phyloP scores from a whole-genome alignment of 1,140 invertebrate genomes.

The Drosophila virilis region DNA sequence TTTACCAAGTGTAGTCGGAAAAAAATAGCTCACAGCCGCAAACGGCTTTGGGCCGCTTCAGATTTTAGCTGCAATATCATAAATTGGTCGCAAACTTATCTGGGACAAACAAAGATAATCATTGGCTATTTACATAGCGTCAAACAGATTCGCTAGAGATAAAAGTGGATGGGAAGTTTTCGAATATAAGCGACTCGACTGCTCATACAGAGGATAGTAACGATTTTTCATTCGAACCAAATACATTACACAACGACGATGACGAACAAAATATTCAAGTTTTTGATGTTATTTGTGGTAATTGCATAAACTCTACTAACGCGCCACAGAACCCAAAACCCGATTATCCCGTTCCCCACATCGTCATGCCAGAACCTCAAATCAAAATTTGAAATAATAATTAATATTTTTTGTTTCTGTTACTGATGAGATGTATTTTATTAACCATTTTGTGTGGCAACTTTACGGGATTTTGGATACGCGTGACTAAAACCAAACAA shows the following conservation, averaged over 20 bases:
- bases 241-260: constrained; percentile 64
- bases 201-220: constrained; percentile 63
- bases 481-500: constrained; percentile 55
- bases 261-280: constrained; percentile 69
- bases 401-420: constrained; percentile 37
- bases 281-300: constrained; percentile 73
- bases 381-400: constrained; percentile 19
- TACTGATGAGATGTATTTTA: constrained; percentile 67
- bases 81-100: constrained; percentile 72
- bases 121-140: constrained; percentile 62
- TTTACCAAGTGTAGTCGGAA: constrained; percentile 25
- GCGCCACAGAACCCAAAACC: constrained; percentile 26
- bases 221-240: constrained; percentile 70
- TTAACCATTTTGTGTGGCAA: constrained; percentile 63
- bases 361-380: constrained; percentile 24
- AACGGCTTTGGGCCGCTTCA: constrained; percentile 8
- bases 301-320: constrained; percentile 47
- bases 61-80: constrained; percentile 68
- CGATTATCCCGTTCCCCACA: constrained; percentile 18
- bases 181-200: constrained; percentile 51
- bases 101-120: constrained; percentile 68
- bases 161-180: constrained; percentile 34
- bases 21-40: neutral
- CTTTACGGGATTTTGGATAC: constrained; percentile 63
- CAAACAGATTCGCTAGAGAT: constrained; percentile 45